Base-by-base conservation (phyloP, 2,113 vertebrate genomes). In the Cacatua alba region DNA sequence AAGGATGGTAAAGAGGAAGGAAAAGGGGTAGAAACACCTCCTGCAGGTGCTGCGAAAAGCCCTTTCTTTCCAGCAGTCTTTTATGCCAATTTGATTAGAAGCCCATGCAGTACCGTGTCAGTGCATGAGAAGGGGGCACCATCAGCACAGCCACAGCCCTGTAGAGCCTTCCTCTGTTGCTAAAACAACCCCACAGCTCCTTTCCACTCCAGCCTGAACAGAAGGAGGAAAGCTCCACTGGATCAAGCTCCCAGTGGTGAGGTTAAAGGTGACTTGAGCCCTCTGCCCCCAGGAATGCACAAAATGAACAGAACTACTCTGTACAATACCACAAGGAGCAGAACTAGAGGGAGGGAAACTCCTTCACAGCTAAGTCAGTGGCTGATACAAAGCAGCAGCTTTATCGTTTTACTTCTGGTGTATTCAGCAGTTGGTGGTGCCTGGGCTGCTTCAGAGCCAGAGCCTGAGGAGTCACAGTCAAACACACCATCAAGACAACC, bases 281-380 rank as follows among this genome's bases (percentile, higher is more conserved):
- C 67, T 55, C 33, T 28, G 35, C 46, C 53, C 68, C 21, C 55
- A 11, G 7, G 33, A 19, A 26, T 3, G 4, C 28, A 10, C 18
- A 17, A 14, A 4, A 31, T 0, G 0, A 8, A 17, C 20, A n/a
- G 75, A 59, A 17, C 46, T 23, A 1, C 17, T 18, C 35, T 15
- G 49, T 7, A 1, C 39, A 8, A 2, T 6, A 28, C 5, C 64
- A 37, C 67, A 23, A 4, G 2, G 10, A 26, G 13, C 51, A 48
- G 71, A 79, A 28, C 24, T n/a, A 13, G 17, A 15, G 62, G 14
- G 44, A 41, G 21, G 20, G 44, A 35, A 25, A 37, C 70, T 2
- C 8, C 62, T 19, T 17, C 60, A 3, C 49, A 1, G 0, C 4
- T 16, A 18, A 26, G 18, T 16, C 65, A 11, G 8, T 3, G 44